Conservation (phyloP, 2,888 invertebrate genomes). For the Andrena dorsata region DNA sequence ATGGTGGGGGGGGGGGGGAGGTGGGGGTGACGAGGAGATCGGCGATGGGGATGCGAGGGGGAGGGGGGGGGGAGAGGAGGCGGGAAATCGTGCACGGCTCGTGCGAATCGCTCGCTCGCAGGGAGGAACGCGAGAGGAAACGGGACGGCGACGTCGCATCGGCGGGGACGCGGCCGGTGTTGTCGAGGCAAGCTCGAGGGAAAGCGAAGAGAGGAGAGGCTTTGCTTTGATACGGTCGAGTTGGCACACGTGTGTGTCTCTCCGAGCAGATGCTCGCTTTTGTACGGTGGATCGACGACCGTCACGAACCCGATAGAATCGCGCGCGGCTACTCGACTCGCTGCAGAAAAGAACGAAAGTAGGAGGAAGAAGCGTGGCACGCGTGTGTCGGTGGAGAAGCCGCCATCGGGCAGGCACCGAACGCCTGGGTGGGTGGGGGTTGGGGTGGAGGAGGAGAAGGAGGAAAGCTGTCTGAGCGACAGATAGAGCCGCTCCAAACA, state of each 20-base stretch:
- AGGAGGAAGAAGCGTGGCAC: conserved; percentile 17
- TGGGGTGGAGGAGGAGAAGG: too few species aligned
- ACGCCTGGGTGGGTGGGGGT: background rate
- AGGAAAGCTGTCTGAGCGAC: conserved; percentile 33
- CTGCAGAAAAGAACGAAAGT: background rate
- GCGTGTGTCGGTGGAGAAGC: conserved; percentile 29
- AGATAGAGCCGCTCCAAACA: conserved; percentile 40
- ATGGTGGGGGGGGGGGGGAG: too few species aligned
- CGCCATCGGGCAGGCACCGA: conserved; percentile 5
- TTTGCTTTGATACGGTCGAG: conserved; percentile 42
- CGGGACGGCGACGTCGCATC: background rate
- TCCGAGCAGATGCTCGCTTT: conserved; percentile 53
- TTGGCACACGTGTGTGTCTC: conserved; percentile 61
- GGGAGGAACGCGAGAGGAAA: conserved; percentile 7
- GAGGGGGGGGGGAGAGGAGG: too few species aligned
- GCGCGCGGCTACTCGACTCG: conserved; percentile 34
- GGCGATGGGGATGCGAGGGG: too few species aligned
- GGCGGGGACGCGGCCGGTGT: conserved; percentile 10
- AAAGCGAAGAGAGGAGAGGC: conserved; percentile 43
- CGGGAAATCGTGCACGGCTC: background rate
- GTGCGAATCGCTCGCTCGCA: background rate
- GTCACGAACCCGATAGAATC: conserved; percentile 57
- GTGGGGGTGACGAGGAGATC: background rate
- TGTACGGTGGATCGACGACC: conserved; percentile 54
- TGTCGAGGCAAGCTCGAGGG: conserved; percentile 13